Evolutionary conservation across 2,113 vertebrate species (phyloP), one percentile per base, ranked within the genome.

Genomic region (Rhegmatorhina hoffmannsi): DNA sequence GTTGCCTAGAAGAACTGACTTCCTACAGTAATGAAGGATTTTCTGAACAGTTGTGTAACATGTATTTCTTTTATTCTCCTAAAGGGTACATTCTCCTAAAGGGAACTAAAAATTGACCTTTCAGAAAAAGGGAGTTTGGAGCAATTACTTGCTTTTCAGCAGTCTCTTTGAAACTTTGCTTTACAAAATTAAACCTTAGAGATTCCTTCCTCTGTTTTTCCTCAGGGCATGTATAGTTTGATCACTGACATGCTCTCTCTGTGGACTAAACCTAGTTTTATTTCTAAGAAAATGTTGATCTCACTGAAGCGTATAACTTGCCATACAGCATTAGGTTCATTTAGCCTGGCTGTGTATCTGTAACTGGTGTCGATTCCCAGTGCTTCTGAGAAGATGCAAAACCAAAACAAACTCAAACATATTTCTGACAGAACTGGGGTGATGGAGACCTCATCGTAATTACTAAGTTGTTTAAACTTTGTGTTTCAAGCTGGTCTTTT

Each of bases 111-210:
- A 89, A 89, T 21, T 75, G 77, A 87, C 82, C 91, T 92, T 90
- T 96, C 84, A 84, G 73, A 81, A 84, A 31, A 50, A 78, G 69
- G 58, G 75, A 72, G 28, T 91, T 92, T 72, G 49, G 24, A 94
- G 60, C 77, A 93, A 94, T 95, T 94, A 91, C 74, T 68, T 89
- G 84, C 74, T 91, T 28, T 91, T 94, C 92, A 87, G 56, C 84
- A 92, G 77, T 43, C 34, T 89, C 83, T 95, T 83, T 89, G 73
- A 92, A 96, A 90, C 64, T 94, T 78, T 81, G 47, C 89, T 94
- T 96, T 91, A 92, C 67, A 82, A 40, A 94, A 92, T 94, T 92
- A 91, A 96, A 91, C 94, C 95, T 82, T 69, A 92, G 94, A 94
- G 92, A 94, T 52, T 92, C 66, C 44, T 89, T 74, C 79, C 46